Evolutionary conservation across 2,888 invertebrate species (phyloP), one percentile per base, ranked within the genome.

Genomic region (Ectropis crepuscularia): DNA sequence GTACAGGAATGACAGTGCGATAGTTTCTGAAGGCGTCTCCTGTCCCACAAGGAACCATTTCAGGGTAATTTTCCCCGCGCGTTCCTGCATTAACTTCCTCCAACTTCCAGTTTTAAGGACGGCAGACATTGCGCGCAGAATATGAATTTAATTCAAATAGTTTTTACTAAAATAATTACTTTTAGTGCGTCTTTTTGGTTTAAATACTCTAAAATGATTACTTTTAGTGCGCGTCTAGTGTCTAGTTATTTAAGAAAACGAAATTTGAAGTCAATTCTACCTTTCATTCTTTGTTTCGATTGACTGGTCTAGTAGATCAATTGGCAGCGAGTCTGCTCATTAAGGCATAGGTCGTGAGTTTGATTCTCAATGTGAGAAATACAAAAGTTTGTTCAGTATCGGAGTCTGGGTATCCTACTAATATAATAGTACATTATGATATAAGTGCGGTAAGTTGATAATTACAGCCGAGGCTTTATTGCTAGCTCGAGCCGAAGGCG

Each of bases 41-140:
- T 28, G 16, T 12, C 53, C 43, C 53, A 47, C 49, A 57, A 43
- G 51, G 55, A 63, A 65, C 47, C 51, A 47, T 57, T 61, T 10
- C 42, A 8, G 1, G 37, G 46, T 48, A 53, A 62, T 61, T 57
- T 49, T 42, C 57, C 53, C 53, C 53, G 59, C 49, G 16, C 16
- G 16, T 57, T 10, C 57, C 43, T 43, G 48, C 57, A 65, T 63
- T 48, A 57, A 62, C 62, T 68, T 57, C 39, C 49, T 11, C 43
- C 42, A 57, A 65, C 50, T 68, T 60, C 47, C 61, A 59, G 64
- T 61, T 51, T 64, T 63, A 61, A 54, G 57, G 47, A 62, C 55
- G 61, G 41, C 57, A 58, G 62, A 60, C 47, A 63, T 59, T 67
- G 55, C 49, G 65, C 57, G 65, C 54, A 43, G 54, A 58, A 49